phyloP scores from a whole-genome alignment of 2,797 vertebrate genomes.

The Anguilla pacifica region DNA sequence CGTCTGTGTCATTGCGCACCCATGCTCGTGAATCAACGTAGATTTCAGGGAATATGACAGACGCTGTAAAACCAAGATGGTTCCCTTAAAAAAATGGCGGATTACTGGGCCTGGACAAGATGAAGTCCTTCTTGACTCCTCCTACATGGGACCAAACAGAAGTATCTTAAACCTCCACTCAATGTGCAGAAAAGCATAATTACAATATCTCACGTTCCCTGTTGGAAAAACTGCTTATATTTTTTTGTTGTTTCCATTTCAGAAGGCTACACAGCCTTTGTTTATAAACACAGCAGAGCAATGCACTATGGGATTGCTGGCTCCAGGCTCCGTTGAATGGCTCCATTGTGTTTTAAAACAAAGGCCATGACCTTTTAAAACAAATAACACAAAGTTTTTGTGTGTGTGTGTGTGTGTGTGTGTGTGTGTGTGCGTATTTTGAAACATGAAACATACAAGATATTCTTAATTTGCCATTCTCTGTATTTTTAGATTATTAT shows the following conservation, averaged over 20 bases:
- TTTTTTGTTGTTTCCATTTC: neutral
- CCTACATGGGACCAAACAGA: no score
- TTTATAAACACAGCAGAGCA: neutral
- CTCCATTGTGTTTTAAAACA: conserved; percentile 7
- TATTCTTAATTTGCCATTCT: no score
- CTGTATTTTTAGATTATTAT: no score
- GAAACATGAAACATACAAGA: no score
- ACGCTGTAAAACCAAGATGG: neutral
- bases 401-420: no score
- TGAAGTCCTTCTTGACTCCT: neutral
- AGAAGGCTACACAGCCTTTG: neutral
- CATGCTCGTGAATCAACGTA: neutral
- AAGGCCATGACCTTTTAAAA: neutral
- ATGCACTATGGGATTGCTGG: neutral
- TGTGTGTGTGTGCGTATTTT: no score
- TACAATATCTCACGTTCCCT: neutral
- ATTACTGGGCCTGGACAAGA: neutral
- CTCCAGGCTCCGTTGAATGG: neutral
- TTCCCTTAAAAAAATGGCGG: neutral
- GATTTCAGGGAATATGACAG: neutral
- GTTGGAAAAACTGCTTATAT: no score
- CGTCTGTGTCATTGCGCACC: neutral
- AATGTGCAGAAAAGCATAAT: no score
- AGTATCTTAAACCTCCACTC: no score
- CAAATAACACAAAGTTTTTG: no score